These are phyloP conservation scores for Rugalucina vietnamica DNA, from an alignment of 2,888 invertebrate species.

Conservation along the genomic window DNA sequence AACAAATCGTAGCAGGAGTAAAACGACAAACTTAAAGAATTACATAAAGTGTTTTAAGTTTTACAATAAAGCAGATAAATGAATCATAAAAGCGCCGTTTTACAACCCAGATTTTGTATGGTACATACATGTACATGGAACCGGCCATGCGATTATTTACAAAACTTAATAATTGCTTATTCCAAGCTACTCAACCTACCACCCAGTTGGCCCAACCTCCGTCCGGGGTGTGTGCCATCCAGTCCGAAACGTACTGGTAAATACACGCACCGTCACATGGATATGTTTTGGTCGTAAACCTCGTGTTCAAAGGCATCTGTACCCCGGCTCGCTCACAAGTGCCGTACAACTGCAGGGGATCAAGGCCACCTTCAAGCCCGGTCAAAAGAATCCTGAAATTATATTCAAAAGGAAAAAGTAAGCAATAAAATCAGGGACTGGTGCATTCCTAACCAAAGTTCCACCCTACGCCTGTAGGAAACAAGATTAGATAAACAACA, in stretches of 20 bases:
- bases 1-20: too few species aligned
- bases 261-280: conserved; percentile 72
- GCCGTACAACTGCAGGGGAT: conserved; percentile 72
- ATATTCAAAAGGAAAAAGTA: too few species aligned
- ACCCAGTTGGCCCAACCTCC: conserved; percentile 80
- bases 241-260: conserved; percentile 67
- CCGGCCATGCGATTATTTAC: too few species aligned
- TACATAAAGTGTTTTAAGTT: too few species aligned
- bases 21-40: too few species aligned
- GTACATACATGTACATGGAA: too few species aligned
- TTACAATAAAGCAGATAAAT: too few species aligned
- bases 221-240: conserved; percentile 70
- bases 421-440: not conserved
- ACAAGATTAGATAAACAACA: too few species aligned
- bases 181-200: conserved; percentile 69
- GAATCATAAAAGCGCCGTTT: too few species aligned
- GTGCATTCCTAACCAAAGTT: not conserved
- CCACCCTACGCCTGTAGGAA: too few species aligned
- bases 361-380: conserved; percentile 59
- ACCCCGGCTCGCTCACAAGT: conserved; percentile 78
- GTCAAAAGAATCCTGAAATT: conserved; percentile 73
- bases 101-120: too few species aligned
- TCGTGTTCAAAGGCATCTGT: conserved; percentile 75
- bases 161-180: too few species aligned
- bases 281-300: conserved; percentile 57